These are phyloP conservation scores for Agonum fuliginosum DNA, from an alignment of 2,888 invertebrate genomes.

Conservation along the genomic window DNA sequence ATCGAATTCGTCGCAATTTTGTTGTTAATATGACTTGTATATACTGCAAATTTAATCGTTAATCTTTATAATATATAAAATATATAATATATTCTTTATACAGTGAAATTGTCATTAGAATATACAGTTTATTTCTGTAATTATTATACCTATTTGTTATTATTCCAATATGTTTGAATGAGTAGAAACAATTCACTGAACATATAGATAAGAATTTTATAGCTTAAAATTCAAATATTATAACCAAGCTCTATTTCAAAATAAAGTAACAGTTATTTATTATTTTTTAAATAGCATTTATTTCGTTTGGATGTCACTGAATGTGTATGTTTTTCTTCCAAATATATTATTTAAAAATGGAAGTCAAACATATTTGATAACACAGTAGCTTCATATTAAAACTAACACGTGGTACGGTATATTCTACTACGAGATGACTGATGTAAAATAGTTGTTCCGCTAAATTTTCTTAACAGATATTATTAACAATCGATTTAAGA, in stretches of 20 bases:
- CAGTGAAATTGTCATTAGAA: slow-evolving; percentile 38
- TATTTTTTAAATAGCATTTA: slow-evolving; percentile 4
- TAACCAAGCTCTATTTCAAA: slow-evolving; percentile 23
- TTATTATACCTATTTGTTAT: slow-evolving; percentile 3
- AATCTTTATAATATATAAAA: slow-evolving; percentile 40
- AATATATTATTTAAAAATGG: not conserved
- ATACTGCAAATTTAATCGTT: slow-evolving; percentile 42
- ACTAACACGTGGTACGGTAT: slow-evolving; percentile 26
- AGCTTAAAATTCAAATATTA: slow-evolving; percentile 20
- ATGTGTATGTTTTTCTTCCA: not conserved
- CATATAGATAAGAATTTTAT: slow-evolving; percentile 12
- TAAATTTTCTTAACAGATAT: slow-evolving; percentile 14
- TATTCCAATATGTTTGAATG: slow-evolving; percentile 19
- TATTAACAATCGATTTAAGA: not conserved
- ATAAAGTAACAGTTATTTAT: slow-evolving; percentile 28
- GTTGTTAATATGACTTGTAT: slow-evolving; percentile 28
- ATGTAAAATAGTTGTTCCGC: slow-evolving; percentile 10
- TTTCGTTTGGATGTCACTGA: slow-evolving; percentile 11
- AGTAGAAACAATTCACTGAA: slow-evolving; percentile 24
- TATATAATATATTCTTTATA: slow-evolving; percentile 50
- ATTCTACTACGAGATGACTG: slow-evolving; percentile 17
- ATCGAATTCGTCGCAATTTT: not conserved
- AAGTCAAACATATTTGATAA: not conserved
- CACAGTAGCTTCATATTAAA: not conserved
- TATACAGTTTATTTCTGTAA: slow-evolving; percentile 1